A percentile compares a stretch with the other conserved stretches of the same genome.
phyloP scores from a whole-genome alignment of 2,797 vertebrate species.

The Leuciscus waleckii region DNA sequence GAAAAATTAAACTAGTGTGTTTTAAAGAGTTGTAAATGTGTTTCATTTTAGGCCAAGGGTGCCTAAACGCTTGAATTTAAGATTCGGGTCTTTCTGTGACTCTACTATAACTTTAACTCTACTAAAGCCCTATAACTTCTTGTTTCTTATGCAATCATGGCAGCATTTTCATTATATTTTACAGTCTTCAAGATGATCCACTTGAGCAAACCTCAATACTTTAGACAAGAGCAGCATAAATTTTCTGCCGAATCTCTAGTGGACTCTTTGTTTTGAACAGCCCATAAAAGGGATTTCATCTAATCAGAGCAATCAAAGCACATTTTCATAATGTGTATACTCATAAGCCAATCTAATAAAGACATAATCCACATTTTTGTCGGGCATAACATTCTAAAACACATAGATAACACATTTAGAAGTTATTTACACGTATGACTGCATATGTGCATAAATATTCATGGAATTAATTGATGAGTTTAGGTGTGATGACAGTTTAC shows the following conservation, averaged over 20 bases:
- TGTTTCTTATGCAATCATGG: not conserved
- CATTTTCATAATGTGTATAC: not conserved
- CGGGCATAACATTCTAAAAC: not conserved
- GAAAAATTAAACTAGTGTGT: not conserved
- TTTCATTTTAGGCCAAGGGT: not conserved
- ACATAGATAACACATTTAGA: not conserved
- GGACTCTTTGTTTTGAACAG: not conserved
- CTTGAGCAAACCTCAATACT: not conserved
- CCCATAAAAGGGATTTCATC: slow-evolving; percentile 16
- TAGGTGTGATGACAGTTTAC: slow-evolving; percentile 31
- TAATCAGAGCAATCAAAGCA: slow-evolving; percentile 40
- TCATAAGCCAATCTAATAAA: slow-evolving; percentile 9
- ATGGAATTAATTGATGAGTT: not conserved
- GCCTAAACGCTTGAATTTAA: not conserved
- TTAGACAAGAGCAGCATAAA: not conserved
- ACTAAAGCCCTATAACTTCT: not conserved
- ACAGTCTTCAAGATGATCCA: slow-evolving; percentile 3
- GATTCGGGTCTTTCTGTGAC: not conserved
- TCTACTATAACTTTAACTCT: too few relatives aligned
- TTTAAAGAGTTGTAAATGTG: too few relatives aligned
- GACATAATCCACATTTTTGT: slow-evolving; percentile 4
- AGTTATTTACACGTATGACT: slow-evolving; percentile 15
- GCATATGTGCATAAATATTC: slow-evolving; percentile 30
- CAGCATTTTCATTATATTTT: slow-evolving; percentile 30
- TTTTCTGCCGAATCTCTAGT: slow-evolving; percentile 9